Base-by-base conservation (phyloP, 2,888 invertebrate species). In the Escarpia spicata region DNA sequence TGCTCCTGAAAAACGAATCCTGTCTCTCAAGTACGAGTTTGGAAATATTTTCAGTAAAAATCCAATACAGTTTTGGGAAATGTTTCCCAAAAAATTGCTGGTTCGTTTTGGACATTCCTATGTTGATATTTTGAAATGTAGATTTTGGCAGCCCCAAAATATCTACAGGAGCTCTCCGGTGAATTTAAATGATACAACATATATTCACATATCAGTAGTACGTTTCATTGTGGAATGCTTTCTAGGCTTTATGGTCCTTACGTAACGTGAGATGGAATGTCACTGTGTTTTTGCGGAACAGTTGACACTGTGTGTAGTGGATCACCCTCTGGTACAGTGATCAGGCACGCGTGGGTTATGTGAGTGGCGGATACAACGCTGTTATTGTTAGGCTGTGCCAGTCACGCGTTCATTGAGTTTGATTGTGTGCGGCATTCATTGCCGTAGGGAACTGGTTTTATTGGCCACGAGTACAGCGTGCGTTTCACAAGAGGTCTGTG, bases 361-460 rank as follows among this genome's bases (percentile, higher is more conserved):
- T 26, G 75, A 26, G 75, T 26, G 75, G 19, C 2, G 75, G 75
- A n/a, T 75, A 75, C 75, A 75, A n/a, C 3, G 75, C 19, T 19
- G 75, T n/a, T 75, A 75, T 75, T 75, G 75, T 75, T 75, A n/a
- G 75, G 75, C 75, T 26, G 75, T 26, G n/a, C 75, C 75, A 75
- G 75, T 26, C n/a, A 19, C 75, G 75, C 75, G 19, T 75, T 75
- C 75, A 75, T 75, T 75, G 75, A 75, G 26, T 75, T 75, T 75
- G 75, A 75, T 75, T 75, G 75, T 75, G 19, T 26, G 75, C 75
- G 75, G 75, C 75, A 75, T 75, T 52, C 2, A 1, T 52, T 75
- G 75, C 75, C 75, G n/a, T n/a, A n/a, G 75, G 75, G 75, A 75
- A 26, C 4, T 52, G 52, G 75, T 75, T 75, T 75, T 75, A 75